Conservation (phyloP, 2,888 invertebrate species). For the Ormyrus thymus region DNA sequence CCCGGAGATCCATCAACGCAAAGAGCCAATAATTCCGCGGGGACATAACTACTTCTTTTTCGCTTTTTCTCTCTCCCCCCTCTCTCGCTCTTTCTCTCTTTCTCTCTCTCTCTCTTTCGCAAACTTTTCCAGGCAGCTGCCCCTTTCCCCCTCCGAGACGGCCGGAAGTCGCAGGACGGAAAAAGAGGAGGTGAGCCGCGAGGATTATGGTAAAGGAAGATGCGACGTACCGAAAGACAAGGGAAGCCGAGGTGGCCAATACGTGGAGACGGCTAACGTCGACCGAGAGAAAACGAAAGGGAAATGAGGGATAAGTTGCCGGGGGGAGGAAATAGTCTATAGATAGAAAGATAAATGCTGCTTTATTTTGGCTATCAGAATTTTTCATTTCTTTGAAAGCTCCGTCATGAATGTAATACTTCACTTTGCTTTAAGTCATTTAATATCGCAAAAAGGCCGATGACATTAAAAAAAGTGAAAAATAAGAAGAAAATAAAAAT, state of each 20-base stretch:
- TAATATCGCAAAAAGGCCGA: no score
- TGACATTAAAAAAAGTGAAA: no score
- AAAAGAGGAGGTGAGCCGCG: neutral
- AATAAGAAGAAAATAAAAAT: no score
- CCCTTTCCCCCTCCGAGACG: neutral
- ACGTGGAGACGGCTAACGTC: neutral
- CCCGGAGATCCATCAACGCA: conserved; percentile 41
- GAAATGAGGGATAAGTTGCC: conserved; percentile 29
- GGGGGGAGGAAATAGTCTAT: conserved; percentile 1
- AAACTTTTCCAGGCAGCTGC: neutral
- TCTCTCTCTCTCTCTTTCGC: neutral
- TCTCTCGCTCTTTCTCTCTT: neutral
- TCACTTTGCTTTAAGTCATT: no score
- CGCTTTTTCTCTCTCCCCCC: neutral
- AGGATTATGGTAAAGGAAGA: conserved; percentile 16
- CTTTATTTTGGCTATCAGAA: no score
- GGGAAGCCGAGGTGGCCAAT: neutral
- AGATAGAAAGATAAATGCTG: conserved; percentile 1
- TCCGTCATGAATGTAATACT: no score
- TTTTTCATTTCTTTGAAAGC: no score
- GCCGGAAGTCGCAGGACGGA: conserved; percentile 16
- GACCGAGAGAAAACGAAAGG: conserved; percentile 11
- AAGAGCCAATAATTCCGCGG: conserved; percentile 47
- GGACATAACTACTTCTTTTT: conserved; percentile 36
- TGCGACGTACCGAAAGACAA: neutral